Evolutionary conservation across 1,140 invertebrate genomes (phyloP), one percentile per base, ranked within the genome.

Genomic region (Ips typographus): DNA sequence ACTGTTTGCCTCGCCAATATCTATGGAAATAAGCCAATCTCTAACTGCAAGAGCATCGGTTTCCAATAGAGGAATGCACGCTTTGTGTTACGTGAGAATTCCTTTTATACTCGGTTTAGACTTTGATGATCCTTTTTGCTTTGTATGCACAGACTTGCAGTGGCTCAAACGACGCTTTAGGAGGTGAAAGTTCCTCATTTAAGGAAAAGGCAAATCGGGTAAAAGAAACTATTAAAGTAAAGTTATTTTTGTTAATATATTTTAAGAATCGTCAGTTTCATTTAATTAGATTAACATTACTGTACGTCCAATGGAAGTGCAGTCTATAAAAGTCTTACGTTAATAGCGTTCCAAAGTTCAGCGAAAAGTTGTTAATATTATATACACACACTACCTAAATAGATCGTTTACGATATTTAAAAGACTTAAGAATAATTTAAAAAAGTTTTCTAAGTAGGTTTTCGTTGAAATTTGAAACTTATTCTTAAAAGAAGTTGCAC

Each of bases 391-490:
- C 59, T 63, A 65, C 40, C 55, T 43, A 67, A 65, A 56, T 59
- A 55, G 47, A 66, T 64, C 56, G 39, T 8, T 40, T 57, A 57
- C 22, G 22, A 22, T 22, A 22, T 22, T 22, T 22, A 22, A 22
- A 22, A 22, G 22, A 22, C 22, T 22, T 57, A 57, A 6, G 42
- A 61, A 57, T 63, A 68, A 49, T 61, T 64, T 56, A 65, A 61
- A 69, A 58, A 71, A 22, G 44, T 60, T 68, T 40, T 66, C 37
- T 6, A 2, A 55, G 62, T 8, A 37, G 66, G 70, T 78, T 78
- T 78, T 78, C 77, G 77, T 77, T 79, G 76, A 79, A 79, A 72
- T 76, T 78, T 77, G 76, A 76, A 78, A 78, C 76, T 62, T 6
- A 22, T 22, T 22, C 22, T 22, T 22, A 22, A 22, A 22, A 22